Evolutionary conservation across 2,797 vertebrate species (phyloP).

Genomic region (Lophius americanus): DNA sequence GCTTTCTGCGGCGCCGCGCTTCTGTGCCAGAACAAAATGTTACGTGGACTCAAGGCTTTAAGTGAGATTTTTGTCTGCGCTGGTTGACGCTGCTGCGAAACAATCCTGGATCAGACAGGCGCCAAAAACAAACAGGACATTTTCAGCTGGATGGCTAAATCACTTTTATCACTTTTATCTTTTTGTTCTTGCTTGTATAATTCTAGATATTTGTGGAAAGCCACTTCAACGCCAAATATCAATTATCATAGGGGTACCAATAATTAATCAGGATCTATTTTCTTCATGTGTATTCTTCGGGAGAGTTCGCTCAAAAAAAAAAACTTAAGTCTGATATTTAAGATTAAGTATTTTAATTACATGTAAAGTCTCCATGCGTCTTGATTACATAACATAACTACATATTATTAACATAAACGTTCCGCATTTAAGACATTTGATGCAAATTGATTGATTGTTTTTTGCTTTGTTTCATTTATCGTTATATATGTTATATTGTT

Average conservation of each 20-base stretch:
- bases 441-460: too few relatives aligned
- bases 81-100: slow-evolving; percentile 48
- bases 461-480: too few relatives aligned
- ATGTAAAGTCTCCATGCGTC: too few relatives aligned
- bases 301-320: neutral
- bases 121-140: slow-evolving; percentile 50
- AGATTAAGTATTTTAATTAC: too few relatives aligned
- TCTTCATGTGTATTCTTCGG: slow-evolving; percentile 7
- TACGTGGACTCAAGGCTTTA: neutral
- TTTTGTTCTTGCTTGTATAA: slow-evolving; percentile 23
- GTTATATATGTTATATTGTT: too few relatives aligned
- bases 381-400: too few relatives aligned
- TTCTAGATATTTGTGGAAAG: slow-evolving; percentile 1
- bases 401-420: too few relatives aligned
- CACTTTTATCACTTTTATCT: slow-evolving; percentile 38
- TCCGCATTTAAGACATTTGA: too few relatives aligned
- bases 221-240: slow-evolving; percentile 13
- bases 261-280: slow-evolving; percentile 26
- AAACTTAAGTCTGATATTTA: too few relatives aligned
- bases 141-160: slow-evolving; percentile 53
- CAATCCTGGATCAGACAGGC: slow-evolving; percentile 24
- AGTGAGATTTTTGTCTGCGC: slow-evolving; percentile 38
- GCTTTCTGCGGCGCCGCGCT: too few relatives aligned
- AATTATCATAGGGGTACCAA: slow-evolving; percentile 15
- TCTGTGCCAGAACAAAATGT: too few relatives aligned